Conservation (phyloP, 1,140 invertebrate genomes). For the Marisa cornuarietis region DNA sequence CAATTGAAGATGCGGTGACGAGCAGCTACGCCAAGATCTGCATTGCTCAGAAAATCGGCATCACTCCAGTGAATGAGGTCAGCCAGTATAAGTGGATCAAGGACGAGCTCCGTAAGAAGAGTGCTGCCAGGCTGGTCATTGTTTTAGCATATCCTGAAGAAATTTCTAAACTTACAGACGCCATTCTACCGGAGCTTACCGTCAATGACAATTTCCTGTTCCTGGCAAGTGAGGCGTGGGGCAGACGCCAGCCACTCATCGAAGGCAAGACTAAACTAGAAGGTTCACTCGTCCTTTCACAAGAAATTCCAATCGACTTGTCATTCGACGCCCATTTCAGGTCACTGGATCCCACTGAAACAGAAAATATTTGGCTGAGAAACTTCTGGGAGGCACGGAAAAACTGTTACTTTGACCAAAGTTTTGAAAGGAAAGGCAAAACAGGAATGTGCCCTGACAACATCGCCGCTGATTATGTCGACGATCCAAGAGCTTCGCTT, state of each 20-base stretch:
- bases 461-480: neutral
- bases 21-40: conserved; percentile 28
- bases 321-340: neutral
- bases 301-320: neutral
- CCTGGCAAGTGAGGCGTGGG: conserved; percentile 10
- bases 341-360: neutral
- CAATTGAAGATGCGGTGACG: conserved; percentile 14
- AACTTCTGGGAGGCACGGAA: conserved; percentile 15
- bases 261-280: neutral
- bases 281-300: conserved; percentile 11
- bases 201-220: conserved; percentile 13
- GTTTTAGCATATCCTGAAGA: conserved; percentile 1
- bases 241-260: neutral
- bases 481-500: neutral
- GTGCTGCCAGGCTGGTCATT: conserved; percentile 19
- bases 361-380: conserved; percentile 3
- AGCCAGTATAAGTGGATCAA: conserved; percentile 8
- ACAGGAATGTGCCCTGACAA: neutral
- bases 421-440: conserved; percentile 7
- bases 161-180: neutral
- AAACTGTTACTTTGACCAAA: conserved; percentile 5
- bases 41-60: conserved; percentile 31
- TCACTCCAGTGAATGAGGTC: neutral
- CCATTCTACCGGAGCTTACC: conserved; percentile 8
- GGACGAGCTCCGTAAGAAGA: conserved; percentile 6